Conservation (phyloP, 2,113 vertebrate genomes). For the Isurus oxyrinchus region DNA sequence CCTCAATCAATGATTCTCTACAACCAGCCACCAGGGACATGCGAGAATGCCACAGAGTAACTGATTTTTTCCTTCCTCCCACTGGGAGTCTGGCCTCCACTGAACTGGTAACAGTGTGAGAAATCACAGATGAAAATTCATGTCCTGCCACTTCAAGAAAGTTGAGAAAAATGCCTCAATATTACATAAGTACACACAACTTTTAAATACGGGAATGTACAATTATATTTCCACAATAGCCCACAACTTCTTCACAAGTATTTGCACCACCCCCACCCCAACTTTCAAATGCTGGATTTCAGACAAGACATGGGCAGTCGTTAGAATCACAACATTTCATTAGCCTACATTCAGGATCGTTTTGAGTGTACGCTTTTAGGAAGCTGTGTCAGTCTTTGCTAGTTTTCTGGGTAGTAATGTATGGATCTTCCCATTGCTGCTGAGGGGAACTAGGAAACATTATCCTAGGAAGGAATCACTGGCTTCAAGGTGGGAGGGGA, state of each 20-base stretch:
- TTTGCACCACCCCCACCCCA: neutral
- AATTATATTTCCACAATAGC: neutral
- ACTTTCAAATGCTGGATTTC: neutral
- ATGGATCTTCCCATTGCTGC: neutral
- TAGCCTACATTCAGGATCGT: neutral
- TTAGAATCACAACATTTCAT: neutral
- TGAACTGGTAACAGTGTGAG: conserved; percentile 32
- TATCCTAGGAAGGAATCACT: neutral
- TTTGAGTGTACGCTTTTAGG: neutral
- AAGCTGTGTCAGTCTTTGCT: neutral
- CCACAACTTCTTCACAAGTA: neutral
- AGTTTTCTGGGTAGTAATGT: neutral
- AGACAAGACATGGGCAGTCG: neutral
- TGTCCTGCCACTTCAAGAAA: neutral
- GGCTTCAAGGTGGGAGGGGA: neutral
- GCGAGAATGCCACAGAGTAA: conserved; percentile 22
- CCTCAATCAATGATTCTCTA: conserved; percentile 29
- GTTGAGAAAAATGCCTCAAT: neutral
- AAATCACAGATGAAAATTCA: conserved; percentile 33
- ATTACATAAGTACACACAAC: neutral
- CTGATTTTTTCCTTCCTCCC: conserved; percentile 35
- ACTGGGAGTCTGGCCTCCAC: conserved; percentile 32
- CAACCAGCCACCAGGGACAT: conserved; percentile 6
- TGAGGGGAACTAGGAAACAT: neutral
- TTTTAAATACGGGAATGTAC: neutral